Evolutionary conservation across 2,113 vertebrate species (phyloP).

Genomic region (Myrmecophaga tridactyla): DNA sequence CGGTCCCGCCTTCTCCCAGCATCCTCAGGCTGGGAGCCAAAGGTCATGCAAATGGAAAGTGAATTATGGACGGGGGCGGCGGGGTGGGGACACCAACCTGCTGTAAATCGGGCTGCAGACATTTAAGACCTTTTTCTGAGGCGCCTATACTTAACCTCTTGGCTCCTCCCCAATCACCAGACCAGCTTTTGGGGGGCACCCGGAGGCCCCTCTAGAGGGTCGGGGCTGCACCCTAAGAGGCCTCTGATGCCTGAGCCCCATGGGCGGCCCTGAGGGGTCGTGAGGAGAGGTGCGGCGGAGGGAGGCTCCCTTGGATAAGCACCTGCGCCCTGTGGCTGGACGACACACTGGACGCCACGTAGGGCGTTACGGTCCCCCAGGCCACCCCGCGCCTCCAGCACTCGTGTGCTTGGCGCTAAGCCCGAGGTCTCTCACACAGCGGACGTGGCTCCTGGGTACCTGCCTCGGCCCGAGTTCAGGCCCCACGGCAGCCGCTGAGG

Average conservation of each 20-base stretch:
- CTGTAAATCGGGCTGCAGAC: not conserved
- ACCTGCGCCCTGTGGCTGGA: too few species aligned
- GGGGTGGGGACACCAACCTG: not conserved
- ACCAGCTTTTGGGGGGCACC: not conserved
- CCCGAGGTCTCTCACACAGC: not conserved
- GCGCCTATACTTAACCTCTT: not conserved
- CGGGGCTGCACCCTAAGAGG: not conserved
- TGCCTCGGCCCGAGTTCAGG: not conserved
- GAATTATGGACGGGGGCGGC: not conserved
- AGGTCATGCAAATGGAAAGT: not conserved
- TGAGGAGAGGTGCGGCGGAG: not conserved
- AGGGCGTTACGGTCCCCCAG: rapidly evolving
- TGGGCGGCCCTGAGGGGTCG: not conserved
- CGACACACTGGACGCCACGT: not conserved
- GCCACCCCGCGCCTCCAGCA: not conserved
- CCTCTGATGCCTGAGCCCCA: not conserved
- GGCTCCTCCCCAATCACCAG: not conserved
- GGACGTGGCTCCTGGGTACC: too few species aligned
- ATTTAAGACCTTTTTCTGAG: not conserved
- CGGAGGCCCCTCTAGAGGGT: not conserved
- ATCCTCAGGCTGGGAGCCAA: not conserved
- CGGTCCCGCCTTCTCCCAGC: not conserved
- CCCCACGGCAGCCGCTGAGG: rapidly evolving
- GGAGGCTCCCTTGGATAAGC: not conserved
- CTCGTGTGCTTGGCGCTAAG: rapidly evolving